Percentiles rank a stretch among this genome's conserved stretches.
Evolutionary conservation across 2,113 vertebrate genomes (phyloP).

Genomic region (Pycnonotus jocosus): DNA sequence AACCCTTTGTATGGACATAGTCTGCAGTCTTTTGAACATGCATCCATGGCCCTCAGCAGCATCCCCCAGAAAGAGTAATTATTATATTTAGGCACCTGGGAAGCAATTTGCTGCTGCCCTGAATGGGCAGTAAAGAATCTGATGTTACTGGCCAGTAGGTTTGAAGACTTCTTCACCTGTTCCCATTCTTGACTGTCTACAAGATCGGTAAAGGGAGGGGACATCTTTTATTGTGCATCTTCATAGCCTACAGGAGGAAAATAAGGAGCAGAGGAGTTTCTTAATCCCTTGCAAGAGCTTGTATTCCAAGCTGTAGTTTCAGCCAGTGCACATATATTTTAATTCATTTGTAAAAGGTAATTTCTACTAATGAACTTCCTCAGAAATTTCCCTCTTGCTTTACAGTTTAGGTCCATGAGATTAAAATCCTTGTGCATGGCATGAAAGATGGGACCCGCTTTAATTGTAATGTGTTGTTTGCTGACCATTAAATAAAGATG

Average conservation of each 20-base stretch:
- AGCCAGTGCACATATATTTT: not conserved
- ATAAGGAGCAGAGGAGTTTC: not conserved
- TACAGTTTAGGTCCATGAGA: not conserved
- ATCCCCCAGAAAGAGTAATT: not conserved
- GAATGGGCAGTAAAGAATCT: not conserved
- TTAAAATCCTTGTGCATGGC: not conserved
- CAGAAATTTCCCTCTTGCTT: not conserved
- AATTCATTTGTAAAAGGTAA: not conserved
- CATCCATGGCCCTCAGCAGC: not conserved
- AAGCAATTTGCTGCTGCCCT: not conserved
- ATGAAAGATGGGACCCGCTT: not conserved
- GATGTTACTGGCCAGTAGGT: not conserved
- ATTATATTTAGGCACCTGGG: not conserved
- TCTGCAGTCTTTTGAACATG: not conserved
- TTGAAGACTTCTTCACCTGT: not conserved
- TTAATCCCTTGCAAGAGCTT: not conserved
- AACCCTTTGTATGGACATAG: not conserved
- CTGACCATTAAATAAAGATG: slow-evolving; percentile 42
- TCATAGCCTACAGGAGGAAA: not conserved
- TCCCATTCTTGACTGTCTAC: not conserved
- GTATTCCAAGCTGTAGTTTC: not conserved
- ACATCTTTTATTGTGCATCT: not conserved
- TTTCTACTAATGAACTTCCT: not conserved
- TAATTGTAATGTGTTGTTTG: slow-evolving; percentile 35
- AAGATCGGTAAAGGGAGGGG: not conserved